Base-by-base conservation (phyloP, 2,797 vertebrate species). In the Gambusia yucatana region DNA sequence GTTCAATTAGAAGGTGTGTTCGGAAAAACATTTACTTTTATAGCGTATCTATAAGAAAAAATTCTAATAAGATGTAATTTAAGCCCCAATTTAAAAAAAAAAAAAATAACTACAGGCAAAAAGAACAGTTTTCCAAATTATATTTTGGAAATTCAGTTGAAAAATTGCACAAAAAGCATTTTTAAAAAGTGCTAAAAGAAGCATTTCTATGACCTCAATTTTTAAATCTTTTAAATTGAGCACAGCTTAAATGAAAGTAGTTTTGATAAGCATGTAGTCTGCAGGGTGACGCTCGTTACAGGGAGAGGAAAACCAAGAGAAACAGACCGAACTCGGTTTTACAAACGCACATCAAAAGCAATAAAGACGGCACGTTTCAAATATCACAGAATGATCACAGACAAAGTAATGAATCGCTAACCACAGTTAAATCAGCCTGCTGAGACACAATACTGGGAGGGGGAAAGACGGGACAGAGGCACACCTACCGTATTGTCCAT, bases 401-500 rank as follows among this genome's bases (percentile, higher is more conserved):
- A 48, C 30, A 4, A 55, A 25, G 47, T 72, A 10, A 84, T 57
- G 10, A 30, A 76, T 17, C 43, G 76, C 72, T 28, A 78, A 84
- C 46, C 44, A 84, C 30, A 73, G 10, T 46, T 44, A 44, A 44
- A 70, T 17, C 52, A 57, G 41, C 43, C 50, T 43, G 14, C 2
- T 28, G 72, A 59, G 67, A 28, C 17, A 83, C 11, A 77, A 67
- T 25, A 46, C 70, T 7, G 81, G 46, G 69, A 36, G 57, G 72
- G 72, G 77, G 44, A 55, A 59, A 84, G 65, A 79, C 1, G 44
- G 84, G 50, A 83, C 75, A 85, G 39, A 70, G 78, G 71, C 70
- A 82, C 81, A 94, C 95, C 93, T 96, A 97, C 96, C 96, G 90
- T 95, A 96, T 89, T 95, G 96, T 95, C 96, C 96, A 87, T 97